These are phyloP conservation scores for Lutjanus campechanus DNA, from an alignment of 2,797 vertebrate species.

Conservation along the genomic window DNA sequence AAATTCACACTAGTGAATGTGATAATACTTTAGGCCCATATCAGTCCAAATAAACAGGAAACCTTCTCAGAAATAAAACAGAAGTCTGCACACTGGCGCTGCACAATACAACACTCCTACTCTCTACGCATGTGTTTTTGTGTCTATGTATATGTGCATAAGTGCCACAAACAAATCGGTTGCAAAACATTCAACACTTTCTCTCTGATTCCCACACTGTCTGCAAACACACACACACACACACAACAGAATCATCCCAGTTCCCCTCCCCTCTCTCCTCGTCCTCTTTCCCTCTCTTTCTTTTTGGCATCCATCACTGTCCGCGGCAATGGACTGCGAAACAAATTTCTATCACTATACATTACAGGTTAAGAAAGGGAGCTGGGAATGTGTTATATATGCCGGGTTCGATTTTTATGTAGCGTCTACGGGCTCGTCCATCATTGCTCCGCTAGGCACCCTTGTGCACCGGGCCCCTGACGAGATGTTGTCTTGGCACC, in stretches of 20 bases:
- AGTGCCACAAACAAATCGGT: background rate
- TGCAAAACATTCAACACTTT: constrained; percentile 11
- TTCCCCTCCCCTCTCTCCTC: constrained; percentile 12
- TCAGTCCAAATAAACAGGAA: constrained; percentile 4
- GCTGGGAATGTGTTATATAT: constrained; percentile 77
- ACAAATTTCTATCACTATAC: constrained; percentile 82
- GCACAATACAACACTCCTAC: background rate
- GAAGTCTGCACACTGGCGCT: background rate
- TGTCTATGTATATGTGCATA: background rate
- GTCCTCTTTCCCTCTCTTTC: constrained; percentile 50
- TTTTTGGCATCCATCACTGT: constrained; percentile 79
- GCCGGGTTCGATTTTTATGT: constrained; percentile 80
- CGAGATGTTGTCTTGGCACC: constrained; percentile 78
- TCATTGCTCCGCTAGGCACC: constrained; percentile 72
- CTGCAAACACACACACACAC: constrained; percentile 23
- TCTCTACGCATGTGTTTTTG: background rate
- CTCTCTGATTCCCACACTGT: background rate
- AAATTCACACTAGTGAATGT: too few species aligned
- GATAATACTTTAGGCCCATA: background rate
- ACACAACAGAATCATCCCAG: constrained; percentile 9
- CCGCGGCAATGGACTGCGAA: constrained; percentile 75
- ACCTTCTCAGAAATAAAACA: background rate
- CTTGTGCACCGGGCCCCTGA: constrained; percentile 71
- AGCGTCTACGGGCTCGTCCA: constrained; percentile 77
- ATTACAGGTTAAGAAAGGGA: constrained; percentile 82